These are phyloP conservation scores for Cosmorhoe ocellata DNA, from an alignment of 2,888 invertebrate genomes.

Conservation along the genomic window DNA sequence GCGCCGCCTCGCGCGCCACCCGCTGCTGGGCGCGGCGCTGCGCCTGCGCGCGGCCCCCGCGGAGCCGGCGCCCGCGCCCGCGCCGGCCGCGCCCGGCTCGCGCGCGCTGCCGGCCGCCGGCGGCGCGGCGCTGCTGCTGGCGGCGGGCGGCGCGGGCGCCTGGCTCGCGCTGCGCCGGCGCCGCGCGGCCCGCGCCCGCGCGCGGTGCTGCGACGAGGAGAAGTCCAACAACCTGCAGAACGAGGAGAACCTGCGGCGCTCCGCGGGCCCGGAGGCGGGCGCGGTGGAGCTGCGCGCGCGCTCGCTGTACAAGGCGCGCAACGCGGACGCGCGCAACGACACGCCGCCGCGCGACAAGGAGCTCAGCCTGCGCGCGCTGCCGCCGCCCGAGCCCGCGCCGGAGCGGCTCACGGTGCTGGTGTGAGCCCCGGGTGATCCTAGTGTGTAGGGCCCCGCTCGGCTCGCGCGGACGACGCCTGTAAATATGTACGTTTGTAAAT, in stretches of 20 bases:
- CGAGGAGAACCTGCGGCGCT: constrained; percentile 93
- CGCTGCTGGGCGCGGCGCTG: constrained; percentile 67
- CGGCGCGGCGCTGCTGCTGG: constrained; percentile 41
- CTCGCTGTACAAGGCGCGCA: constrained; percentile 91
- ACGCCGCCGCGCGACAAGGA: constrained; percentile 90
- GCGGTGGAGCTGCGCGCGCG: constrained; percentile 82
- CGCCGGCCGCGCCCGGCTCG: constrained; percentile 49
- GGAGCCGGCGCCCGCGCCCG: constrained; percentile 55
- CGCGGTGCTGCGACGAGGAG: constrained; percentile 89
- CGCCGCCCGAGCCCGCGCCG: constrained; percentile 68
- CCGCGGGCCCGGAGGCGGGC: constrained; percentile 86
- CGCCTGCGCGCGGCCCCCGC: constrained; percentile 59
- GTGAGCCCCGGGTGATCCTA: constrained; percentile 55
- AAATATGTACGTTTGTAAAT: constrained; percentile 75
- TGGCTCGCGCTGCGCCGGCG: constrained; percentile 46
- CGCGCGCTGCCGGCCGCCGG: constrained; percentile 38
- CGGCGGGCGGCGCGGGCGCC: constrained; percentile 45
- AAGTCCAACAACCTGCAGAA: constrained; percentile 96
- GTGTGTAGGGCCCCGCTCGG: constrained; percentile 43
- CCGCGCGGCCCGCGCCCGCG: constrained; percentile 81
- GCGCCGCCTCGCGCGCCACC: constrained; percentile 64
- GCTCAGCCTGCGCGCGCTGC: constrained; percentile 87
- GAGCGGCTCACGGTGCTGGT: constrained; percentile 76
- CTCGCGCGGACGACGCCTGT: constrained; percentile 47
- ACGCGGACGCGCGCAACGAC: constrained; percentile 92